Base-by-base conservation (phyloP, 2,888 invertebrate species). In the Aplocera efformata region DNA sequence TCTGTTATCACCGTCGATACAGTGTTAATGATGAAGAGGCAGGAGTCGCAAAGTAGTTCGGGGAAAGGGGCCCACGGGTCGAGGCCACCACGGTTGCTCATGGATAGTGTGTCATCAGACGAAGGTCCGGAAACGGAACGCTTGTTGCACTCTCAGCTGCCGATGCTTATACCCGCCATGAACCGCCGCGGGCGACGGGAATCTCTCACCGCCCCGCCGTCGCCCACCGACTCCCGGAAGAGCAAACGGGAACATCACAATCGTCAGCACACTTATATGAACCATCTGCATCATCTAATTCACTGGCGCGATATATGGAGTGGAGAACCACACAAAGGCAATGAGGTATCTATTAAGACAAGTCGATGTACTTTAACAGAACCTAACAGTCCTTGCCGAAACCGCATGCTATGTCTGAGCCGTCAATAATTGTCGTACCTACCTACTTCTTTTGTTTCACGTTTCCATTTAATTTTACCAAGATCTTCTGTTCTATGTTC, bases 221-320 rank as follows among this genome's bases (percentile, higher is more conserved):
- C 89, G 17, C 89, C 89, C 5, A 80, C 78, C n/a, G 86, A 86
- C 42, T 83, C 75, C 23, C 72, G 85, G 48, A 84, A 86, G 66
- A 84, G 45, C 45, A 85, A 67, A 29, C 79, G 74, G 49, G 79
- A 74, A 46, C 69, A 62, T 56, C 74, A 73, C 55, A 61, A 61
- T 60, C 80, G 73, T 34, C 85, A 72, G 54, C 85, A 79, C 62
- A 78, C 81, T 65, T 88, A 81, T 63, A 83, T 66, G 73, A 88
- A 78, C 67, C 89, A 80, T 60, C 77, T 79, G 54, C 85, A 82
- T 53, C 82, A 86, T 41, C 70, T 84, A 42, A 88, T 84, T 48
- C 84, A 84, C 62, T 90, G 88, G 88, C 74, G 77, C 56, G 86
- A 86, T 63, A 85, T 84, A 50, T 85, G 86, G 86, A 77, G 80